These are phyloP conservation scores for Rhyzopertha dominica DNA, from an alignment of 1,140 invertebrate genomes.

Conservation along the genomic window DNA sequence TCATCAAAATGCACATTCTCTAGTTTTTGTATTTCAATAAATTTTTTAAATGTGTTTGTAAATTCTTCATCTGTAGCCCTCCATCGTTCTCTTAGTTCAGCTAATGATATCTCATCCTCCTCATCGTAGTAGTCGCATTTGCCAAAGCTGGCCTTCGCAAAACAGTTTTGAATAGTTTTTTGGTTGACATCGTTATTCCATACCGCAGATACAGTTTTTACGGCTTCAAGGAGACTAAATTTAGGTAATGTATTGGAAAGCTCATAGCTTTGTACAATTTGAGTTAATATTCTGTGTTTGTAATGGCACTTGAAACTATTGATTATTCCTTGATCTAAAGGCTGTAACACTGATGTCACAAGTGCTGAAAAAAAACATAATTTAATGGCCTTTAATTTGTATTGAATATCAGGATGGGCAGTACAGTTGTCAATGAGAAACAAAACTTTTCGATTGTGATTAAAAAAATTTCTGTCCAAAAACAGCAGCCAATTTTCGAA, in stretches of 20 bases:
- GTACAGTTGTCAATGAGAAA: constrained; percentile 50
- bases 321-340: neutral
- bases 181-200: constrained; percentile 5
- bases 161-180: constrained; percentile 11
- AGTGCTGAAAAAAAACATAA: neutral
- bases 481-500: constrained; percentile 40
- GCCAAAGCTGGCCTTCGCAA: constrained; percentile 9
- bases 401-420: too few relatives aligned
- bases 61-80: neutral
- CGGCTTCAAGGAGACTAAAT: constrained; percentile 3
- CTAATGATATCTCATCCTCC: constrained; percentile 9
- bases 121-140: constrained; percentile 3
- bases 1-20: too few relatives aligned
- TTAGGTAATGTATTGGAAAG: neutral
- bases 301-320: constrained; percentile 2
- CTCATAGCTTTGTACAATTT: neutral
- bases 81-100: constrained; percentile 5
- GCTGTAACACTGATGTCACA: neutral
- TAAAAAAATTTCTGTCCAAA: constrained; percentile 36
- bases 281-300: neutral
- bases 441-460: constrained; percentile 44
- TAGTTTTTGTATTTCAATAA: too few relatives aligned
- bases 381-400: constrained; percentile 3
- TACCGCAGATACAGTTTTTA: neutral
- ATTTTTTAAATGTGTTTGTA: too few relatives aligned